Evolutionary conservation across 2,888 invertebrate species (phyloP).

Genomic region (Thelaira solivaga): DNA sequence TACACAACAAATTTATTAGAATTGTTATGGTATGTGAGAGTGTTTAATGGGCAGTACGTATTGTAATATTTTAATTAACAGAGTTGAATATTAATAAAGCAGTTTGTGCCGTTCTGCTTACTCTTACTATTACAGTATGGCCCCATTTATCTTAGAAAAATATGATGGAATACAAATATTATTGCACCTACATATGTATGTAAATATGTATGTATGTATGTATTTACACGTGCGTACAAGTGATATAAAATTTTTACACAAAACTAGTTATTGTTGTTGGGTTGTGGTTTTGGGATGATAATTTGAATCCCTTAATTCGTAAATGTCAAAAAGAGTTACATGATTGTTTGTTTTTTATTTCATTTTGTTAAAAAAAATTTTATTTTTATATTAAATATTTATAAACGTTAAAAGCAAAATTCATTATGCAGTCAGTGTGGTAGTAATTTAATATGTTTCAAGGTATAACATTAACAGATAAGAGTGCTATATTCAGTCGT

Average conservation of each 20-base stretch:
- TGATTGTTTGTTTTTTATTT: slow-evolving; percentile 15
- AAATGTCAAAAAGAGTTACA: slow-evolving; percentile 26
- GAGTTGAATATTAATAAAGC: slow-evolving; percentile 35
- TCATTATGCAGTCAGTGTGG: slow-evolving; percentile 15
- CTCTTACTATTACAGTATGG: too few species aligned
- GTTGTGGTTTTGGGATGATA: slow-evolving; percentile 27
- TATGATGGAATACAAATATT: too few species aligned
- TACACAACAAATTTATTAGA: background rate
- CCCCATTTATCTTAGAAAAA: too few species aligned
- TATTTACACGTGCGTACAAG: too few species aligned
- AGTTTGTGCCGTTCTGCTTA: too few species aligned
- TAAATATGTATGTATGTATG: too few species aligned
- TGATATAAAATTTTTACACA: background rate
- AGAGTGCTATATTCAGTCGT: too few species aligned
- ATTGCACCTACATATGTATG: too few species aligned
- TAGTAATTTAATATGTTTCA: slow-evolving; percentile 46
- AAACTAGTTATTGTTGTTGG: too few species aligned
- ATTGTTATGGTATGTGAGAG: background rate
- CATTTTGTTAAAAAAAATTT: background rate
- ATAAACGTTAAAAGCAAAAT: background rate
- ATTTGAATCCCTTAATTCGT: slow-evolving; percentile 3
- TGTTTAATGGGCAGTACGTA: background rate
- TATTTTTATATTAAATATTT: slow-evolving; percentile 6
- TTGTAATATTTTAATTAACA: slow-evolving; percentile 6
- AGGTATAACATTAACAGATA: background rate